Conservation (phyloP, 2,113 vertebrate genomes). For the Pundamilia nyererei region DNA sequence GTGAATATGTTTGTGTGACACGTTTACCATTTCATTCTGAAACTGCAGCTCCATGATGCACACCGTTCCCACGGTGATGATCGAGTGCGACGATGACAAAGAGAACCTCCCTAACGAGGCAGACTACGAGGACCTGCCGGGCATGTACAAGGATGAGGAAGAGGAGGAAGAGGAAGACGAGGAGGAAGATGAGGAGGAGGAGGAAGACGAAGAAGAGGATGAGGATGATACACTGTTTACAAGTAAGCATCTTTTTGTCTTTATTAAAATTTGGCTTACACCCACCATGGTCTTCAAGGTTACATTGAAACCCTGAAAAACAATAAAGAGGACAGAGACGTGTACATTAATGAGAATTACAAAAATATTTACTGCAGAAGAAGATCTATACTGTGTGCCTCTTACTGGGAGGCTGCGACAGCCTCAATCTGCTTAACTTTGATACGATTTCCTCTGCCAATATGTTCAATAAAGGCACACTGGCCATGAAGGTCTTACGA, state of each 20-base stretch:
- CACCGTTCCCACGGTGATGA: conserved; percentile 85
- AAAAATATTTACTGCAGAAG: not conserved
- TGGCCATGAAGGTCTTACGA: conserved; percentile 90
- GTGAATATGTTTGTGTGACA: conserved; percentile 4
- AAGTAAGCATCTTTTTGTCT: conserved; percentile 66
- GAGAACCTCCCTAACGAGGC: conserved; percentile 89
- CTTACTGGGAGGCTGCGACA: not conserved
- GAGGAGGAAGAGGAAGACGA: conserved; percentile 85
- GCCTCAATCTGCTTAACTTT: not conserved
- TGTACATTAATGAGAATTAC: not conserved
- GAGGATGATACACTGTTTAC: conserved; percentile 81
- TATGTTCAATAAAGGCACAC: conserved; percentile 70
- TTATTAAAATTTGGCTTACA: not conserved
- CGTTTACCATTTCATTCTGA: not conserved
- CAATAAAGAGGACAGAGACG: not conserved
- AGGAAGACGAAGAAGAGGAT: conserved; percentile 75
- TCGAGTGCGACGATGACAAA: conserved; percentile 91
- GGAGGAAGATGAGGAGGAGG: conserved; percentile 65
- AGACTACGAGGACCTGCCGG: conserved; percentile 81
- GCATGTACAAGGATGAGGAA: conserved; percentile 81
- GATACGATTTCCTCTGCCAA: not conserved
- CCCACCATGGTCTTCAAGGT: not conserved
- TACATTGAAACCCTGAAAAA: not conserved
- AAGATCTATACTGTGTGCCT: not conserved
- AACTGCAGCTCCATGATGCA: conserved; percentile 86